Evolutionary conservation across 2,113 vertebrate genomes (phyloP).

Genomic region (Galemys pyrenaicus): DNA sequence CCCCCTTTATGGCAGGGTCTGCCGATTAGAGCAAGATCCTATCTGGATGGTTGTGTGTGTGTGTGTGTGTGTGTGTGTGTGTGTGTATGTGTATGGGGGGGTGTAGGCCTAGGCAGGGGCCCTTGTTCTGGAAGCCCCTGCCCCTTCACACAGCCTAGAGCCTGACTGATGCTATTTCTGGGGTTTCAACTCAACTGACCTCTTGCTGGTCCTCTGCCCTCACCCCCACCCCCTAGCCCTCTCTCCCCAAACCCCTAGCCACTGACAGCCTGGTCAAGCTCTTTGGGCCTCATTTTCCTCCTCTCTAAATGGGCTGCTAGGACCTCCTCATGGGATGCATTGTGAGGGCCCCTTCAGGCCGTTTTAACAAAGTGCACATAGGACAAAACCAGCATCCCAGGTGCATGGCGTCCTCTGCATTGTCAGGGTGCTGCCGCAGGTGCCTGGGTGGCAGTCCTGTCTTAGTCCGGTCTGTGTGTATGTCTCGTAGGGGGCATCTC

Average conservation of each 20-base stretch:
- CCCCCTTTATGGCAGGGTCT: slow-evolving; percentile 34
- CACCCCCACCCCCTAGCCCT: no score
- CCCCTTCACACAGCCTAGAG: background rate
- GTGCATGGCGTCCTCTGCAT: fast-evolving
- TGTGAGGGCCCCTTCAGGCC: background rate
- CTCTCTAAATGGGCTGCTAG: background rate
- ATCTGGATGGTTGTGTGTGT: background rate
- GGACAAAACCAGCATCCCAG: background rate
- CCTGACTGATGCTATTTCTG: background rate
- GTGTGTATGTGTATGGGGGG: no score
- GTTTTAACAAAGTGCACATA: background rate
- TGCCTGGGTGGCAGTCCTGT: no score
- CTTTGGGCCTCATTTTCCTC: background rate
- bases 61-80: background rate
- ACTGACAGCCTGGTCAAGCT: background rate
- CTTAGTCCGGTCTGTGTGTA: background rate
- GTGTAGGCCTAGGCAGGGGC: background rate
- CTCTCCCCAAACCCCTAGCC: no score
- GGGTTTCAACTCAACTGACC: background rate
- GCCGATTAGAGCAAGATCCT: background rate
- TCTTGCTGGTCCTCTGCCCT: background rate
- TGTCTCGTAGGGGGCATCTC: background rate
- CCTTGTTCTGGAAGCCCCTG: background rate
- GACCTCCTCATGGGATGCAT: fast-evolving
- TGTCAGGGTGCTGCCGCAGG: background rate